These are phyloP conservation scores for Melanotaenia boesemani DNA, from an alignment of 2,797 vertebrate species.

Conservation along the genomic window DNA sequence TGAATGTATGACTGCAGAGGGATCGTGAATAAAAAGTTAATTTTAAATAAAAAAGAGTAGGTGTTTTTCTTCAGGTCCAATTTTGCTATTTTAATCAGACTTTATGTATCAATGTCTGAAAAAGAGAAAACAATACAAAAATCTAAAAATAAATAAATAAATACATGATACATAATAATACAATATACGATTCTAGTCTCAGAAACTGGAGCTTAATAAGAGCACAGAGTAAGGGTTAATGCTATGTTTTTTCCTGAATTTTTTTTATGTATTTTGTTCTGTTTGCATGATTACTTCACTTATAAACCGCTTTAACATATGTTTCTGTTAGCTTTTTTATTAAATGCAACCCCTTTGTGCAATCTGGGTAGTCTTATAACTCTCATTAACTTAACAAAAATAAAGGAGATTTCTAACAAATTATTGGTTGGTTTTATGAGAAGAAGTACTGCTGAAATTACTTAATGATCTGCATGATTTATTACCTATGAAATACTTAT, in stretches of 20 bases:
- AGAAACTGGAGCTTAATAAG: conserved; percentile 2
- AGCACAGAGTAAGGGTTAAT: conserved; percentile 30
- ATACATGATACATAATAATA: background rate
- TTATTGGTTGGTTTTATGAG: too few species aligned
- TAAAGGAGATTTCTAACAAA: background rate
- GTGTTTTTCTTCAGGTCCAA: background rate
- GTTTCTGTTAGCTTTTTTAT: background rate
- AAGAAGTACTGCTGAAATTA: too few species aligned
- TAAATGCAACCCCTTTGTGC: background rate
- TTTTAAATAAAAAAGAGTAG: background rate
- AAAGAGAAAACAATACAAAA: background rate
- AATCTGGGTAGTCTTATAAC: background rate
- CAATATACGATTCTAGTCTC: conserved; percentile 2
- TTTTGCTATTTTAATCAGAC: background rate
- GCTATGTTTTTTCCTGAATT: conserved; percentile 22
- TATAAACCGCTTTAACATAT: conserved; percentile 6
- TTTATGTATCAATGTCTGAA: background rate
- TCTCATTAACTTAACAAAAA: background rate
- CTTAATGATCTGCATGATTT: too few species aligned
- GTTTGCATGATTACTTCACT: conserved; percentile 13
- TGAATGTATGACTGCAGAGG: background rate
- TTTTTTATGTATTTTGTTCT: conserved; percentile 6
- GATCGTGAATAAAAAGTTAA: background rate
- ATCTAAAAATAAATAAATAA: background rate
- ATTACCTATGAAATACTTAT: background rate